A percentile compares a stretch with the other conserved stretches of the same genome.
Conservation (phyloP, 2,113 vertebrate genomes). For the Serilophus lunatus region DNA sequence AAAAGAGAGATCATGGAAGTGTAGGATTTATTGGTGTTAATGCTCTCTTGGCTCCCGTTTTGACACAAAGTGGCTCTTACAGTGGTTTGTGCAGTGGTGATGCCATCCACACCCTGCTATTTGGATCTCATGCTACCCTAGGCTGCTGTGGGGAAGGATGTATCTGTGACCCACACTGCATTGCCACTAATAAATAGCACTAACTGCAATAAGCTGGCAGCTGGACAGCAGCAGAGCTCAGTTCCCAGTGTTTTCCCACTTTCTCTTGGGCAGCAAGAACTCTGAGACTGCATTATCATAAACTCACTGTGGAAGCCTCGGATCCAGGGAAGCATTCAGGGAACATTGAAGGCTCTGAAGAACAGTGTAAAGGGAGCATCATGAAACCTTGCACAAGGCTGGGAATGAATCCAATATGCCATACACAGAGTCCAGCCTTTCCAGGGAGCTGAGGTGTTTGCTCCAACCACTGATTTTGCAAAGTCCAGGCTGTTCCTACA, state of each 20-base stretch:
- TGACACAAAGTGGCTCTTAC: background rate
- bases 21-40: background rate
- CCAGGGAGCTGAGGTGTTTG: background rate
- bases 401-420: background rate
- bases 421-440: background rate
- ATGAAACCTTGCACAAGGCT: background rate
- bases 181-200: background rate
- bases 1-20: rapidly evolving
- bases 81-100: background rate
- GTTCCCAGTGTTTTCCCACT: background rate
- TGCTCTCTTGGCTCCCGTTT: rapidly evolving
- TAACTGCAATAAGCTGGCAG: too few species aligned
- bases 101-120: background rate
- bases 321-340: background rate
- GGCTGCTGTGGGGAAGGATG: background rate
- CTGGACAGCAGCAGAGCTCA: background rate
- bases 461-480: background rate
- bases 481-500: background rate
- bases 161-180: background rate
- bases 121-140: background rate
- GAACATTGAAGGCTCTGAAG: background rate
- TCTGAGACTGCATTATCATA: background rate
- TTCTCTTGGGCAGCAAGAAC: background rate
- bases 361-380: background rate
- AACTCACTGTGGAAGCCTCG: background rate